Conservation (phyloP, 2,797 vertebrate species). For the Coilia nasus region DNA sequence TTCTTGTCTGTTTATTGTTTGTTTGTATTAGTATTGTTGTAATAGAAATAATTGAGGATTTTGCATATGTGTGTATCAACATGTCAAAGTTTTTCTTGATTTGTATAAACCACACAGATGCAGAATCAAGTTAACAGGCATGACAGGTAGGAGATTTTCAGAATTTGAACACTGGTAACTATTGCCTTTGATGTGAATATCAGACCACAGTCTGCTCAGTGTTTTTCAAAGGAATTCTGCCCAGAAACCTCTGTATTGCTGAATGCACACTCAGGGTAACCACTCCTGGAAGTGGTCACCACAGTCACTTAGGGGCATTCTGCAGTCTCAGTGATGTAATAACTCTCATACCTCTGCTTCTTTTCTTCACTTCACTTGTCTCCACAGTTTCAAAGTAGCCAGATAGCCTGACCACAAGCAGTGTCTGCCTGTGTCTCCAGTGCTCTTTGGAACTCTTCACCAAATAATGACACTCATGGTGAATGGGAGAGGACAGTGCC, state of each 20-base stretch:
- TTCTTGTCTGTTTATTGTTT: slow-evolving; percentile 7
- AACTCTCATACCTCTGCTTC: neutral
- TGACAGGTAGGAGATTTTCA: neutral
- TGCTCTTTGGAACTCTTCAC: neutral
- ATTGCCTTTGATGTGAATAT: neutral
- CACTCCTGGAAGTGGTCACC: neutral
- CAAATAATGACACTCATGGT: neutral
- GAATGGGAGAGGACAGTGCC: neutral
- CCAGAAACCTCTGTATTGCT: neutral
- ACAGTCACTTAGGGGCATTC: neutral
- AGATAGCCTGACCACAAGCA: neutral
- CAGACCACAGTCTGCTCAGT: neutral
- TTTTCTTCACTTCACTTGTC: neutral
- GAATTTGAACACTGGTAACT: neutral
- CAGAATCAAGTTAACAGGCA: neutral
- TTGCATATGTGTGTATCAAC: neutral
- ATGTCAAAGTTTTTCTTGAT: neutral
- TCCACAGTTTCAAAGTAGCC: neutral
- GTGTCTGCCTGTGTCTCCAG: neutral
- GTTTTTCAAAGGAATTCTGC: neutral
- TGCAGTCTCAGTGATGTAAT: neutral
- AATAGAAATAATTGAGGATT: neutral
- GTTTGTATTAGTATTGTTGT: neutral
- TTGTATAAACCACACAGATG: neutral
- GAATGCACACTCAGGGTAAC: neutral